These are phyloP conservation scores for Pelecanus crispus DNA, from an alignment of 2,113 vertebrate genomes.

Conservation along the genomic window DNA sequence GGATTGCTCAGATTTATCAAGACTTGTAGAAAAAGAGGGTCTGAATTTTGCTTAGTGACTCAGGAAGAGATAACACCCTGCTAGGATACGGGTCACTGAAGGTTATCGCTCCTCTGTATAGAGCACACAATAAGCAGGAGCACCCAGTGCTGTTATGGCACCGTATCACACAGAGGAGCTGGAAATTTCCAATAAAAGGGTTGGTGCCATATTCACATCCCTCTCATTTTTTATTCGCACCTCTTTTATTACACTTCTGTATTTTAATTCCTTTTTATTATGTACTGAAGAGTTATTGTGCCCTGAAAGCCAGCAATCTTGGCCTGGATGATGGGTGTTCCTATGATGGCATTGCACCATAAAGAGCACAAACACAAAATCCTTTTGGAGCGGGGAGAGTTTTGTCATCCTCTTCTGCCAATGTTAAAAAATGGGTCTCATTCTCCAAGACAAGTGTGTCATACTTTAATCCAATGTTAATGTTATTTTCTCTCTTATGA, in stretches of 20 bases:
- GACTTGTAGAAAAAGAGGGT: not conserved
- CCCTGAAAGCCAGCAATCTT: not conserved
- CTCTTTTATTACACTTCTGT: conserved; percentile 25
- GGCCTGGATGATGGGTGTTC: not conserved
- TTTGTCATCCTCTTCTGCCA: not conserved
- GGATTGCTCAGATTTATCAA: not conserved
- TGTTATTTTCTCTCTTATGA: not conserved
- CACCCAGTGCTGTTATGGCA: not conserved
- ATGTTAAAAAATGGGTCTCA: not conserved
- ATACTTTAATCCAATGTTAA: not conserved
- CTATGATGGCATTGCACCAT: not conserved
- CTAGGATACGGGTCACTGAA: not conserved
- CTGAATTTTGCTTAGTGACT: not conserved
- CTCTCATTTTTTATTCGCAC: not conserved
- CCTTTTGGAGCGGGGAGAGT: not conserved
- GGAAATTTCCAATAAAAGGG: not conserved
- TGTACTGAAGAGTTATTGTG: not conserved
- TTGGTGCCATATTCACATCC: not conserved
- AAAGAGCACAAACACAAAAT: not conserved
- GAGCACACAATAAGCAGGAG: not conserved
- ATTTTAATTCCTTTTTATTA: conserved; percentile 45
- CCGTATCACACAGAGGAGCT: not conserved
- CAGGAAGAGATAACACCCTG: not conserved
- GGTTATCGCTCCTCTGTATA: not conserved
- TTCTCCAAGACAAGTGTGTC: not conserved